Percentiles rank a stretch among this genome's conserved stretches.
These are phyloP conservation scores for Cephalophus harveyi DNA, from an alignment of 2,113 vertebrate species.

Conservation along the genomic window DNA sequence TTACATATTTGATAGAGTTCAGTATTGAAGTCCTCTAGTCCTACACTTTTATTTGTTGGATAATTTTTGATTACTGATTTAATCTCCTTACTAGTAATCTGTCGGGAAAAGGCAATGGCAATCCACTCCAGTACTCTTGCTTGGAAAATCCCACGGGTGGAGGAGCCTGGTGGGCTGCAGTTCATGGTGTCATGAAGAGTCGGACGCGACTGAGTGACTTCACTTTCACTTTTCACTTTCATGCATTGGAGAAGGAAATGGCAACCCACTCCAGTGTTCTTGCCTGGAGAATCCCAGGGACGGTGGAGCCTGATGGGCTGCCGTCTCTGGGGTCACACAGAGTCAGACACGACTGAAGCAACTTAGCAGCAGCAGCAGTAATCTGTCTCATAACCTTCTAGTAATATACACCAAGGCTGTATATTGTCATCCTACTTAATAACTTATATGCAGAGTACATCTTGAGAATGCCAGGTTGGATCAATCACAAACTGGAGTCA, in stretches of 20 bases:
- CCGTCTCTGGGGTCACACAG: too few species aligned
- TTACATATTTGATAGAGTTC: background rate
- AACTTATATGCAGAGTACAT: background rate
- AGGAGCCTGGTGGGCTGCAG: too few species aligned
- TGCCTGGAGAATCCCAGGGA: too few species aligned
- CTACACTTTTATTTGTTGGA: background rate
- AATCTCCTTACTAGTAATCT: background rate
- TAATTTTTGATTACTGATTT: background rate
- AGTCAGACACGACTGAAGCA: too few species aligned
- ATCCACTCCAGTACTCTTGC: too few species aligned
- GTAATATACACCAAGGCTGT: background rate
- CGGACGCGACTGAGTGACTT: too few species aligned
- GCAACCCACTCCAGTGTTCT: too few species aligned
- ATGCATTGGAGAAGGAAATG: too few species aligned
- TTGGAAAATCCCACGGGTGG: too few species aligned
- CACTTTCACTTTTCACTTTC: too few species aligned
- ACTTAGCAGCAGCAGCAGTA: background rate
- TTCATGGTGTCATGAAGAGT: too few species aligned
- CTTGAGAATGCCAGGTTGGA: background rate
- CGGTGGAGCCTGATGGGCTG: fast-evolving
- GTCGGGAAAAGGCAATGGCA: too few species aligned
- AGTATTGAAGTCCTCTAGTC: background rate
- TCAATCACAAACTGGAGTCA: background rate
- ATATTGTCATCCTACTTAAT: background rate
- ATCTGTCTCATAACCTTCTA: background rate